Conservation (phyloP, 2,888 invertebrate genomes). For the Salticus scenicus region DNA sequence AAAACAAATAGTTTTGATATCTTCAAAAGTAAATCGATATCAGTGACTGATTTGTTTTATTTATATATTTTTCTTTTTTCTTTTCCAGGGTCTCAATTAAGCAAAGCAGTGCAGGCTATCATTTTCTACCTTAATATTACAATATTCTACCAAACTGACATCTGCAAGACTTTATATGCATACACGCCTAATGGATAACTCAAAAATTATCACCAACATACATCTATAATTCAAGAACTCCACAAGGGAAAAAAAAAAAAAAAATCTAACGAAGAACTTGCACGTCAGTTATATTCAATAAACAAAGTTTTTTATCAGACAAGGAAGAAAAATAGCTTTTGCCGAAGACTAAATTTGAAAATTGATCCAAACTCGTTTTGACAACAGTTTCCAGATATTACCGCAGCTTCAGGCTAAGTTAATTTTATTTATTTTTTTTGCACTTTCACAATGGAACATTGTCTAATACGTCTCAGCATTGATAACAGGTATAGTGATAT, state of each 20-base stretch:
- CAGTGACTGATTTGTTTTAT: too few relatives aligned
- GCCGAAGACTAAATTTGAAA: not conserved
- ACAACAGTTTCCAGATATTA: not conserved
- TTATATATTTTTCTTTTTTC: too few relatives aligned
- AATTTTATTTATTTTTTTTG: not conserved
- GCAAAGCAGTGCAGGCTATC: not conserved
- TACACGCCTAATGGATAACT: not conserved
- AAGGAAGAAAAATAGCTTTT: not conserved
- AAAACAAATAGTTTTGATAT: too few relatives aligned
- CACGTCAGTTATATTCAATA: not conserved
- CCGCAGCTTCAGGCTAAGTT: not conserved
- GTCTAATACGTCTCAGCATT: constrained; percentile 9
- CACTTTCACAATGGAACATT: constrained; percentile 10
- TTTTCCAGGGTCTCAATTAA: not conserved
- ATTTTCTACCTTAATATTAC: not conserved
- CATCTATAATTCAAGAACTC: not conserved
- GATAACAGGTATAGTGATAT: constrained; percentile 19
- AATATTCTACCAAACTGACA: not conserved
- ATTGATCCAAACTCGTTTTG: constrained; percentile 12
- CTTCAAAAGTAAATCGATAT: too few relatives aligned
- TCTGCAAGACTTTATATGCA: not conserved
- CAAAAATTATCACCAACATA: not conserved
- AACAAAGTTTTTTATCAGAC: not conserved
- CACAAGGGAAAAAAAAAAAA: not conserved
- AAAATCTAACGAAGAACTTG: not conserved